phyloP scores from a whole-genome alignment of 2,888 invertebrate species.

The Caenorhabditis uteleia region DNA sequence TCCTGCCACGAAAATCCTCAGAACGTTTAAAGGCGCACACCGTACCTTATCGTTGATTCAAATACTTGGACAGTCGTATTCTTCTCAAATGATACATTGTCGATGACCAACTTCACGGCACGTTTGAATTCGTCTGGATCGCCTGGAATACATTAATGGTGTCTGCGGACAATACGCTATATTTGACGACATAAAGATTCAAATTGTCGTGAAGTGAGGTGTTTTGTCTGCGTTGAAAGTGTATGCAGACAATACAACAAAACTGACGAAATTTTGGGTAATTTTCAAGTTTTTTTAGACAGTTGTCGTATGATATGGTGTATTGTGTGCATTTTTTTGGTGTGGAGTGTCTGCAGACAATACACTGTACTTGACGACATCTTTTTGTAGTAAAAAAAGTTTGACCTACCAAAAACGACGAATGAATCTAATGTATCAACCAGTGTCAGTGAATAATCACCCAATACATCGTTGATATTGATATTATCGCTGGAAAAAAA shows the following conservation, averaged over 20 bases:
- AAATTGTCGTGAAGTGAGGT: no score
- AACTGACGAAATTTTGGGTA: slow-evolving; percentile 10
- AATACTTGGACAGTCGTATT: slow-evolving; percentile 77
- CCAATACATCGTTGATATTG: slow-evolving; percentile 77
- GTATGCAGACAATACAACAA: no score
- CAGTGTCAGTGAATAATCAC: slow-evolving; percentile 76
- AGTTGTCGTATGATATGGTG: no score
- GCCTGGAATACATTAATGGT: no score
- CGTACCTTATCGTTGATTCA: slow-evolving; percentile 77
- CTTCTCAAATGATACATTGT: slow-evolving; percentile 75
- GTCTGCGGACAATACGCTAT: no score
- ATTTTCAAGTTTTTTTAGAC: no score
- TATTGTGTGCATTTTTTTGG: no score
- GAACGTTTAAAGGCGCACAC: not conserved
- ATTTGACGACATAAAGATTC: no score
- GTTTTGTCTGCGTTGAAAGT: no score
- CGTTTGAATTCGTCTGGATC: slow-evolving; percentile 74
- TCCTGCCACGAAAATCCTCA: not conserved
- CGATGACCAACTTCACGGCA: slow-evolving; percentile 75
- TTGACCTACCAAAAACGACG: slow-evolving; percentile 71
- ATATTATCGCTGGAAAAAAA: slow-evolving; percentile 75
- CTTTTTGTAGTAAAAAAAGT: no score
- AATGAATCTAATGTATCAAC: slow-evolving; percentile 76
- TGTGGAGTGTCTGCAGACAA: no score
- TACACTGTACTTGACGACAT: no score